Conservation (phyloP, 2,797 vertebrate species). For the Gallirallus australis region DNA sequence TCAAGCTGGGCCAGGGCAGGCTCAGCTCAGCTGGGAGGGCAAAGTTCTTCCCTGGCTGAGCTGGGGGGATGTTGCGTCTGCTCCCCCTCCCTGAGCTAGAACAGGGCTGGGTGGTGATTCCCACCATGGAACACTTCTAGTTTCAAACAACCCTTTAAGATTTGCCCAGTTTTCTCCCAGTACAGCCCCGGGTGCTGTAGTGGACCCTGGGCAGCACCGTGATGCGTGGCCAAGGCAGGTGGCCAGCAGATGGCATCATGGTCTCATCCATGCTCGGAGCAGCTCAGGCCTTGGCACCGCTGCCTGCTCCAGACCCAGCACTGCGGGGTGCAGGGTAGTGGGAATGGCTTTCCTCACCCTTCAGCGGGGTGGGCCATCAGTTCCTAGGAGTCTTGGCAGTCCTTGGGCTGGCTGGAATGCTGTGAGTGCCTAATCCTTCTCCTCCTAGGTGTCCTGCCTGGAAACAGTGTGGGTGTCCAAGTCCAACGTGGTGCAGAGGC, state of each 20-base stretch:
- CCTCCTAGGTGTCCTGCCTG: conserved; percentile 90
- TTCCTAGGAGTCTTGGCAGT: fast-evolving
- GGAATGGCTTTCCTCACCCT: neutral
- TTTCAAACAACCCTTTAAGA: too few species aligned
- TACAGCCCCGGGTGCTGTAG: neutral
- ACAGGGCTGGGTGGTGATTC: neutral
- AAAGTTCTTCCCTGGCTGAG: too few species aligned
- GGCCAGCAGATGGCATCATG: conserved; percentile 53
- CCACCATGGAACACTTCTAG: neutral
- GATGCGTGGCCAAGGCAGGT: neutral
- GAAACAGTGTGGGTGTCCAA: conserved; percentile 95
- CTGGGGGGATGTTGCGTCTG: too few species aligned
- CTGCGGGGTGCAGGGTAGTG: neutral
- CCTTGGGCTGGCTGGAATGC: neutral
- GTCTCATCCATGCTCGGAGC: neutral
- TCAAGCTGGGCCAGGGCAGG: too few species aligned
- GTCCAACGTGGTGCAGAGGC: conserved; percentile 93
- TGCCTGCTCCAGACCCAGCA: fast-evolving
- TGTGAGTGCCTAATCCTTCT: neutral
- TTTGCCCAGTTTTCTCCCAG: neutral
- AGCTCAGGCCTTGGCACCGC: fast-evolving
- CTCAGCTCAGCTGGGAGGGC: too few species aligned
- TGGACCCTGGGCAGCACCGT: neutral
- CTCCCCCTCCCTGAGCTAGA: neutral
- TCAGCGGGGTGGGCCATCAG: fast-evolving